Percentiles rank a stretch among this genome's conserved stretches.
Evolutionary conservation across 2,113 vertebrate genomes (phyloP).

Genomic region (Otis tarda): DNA sequence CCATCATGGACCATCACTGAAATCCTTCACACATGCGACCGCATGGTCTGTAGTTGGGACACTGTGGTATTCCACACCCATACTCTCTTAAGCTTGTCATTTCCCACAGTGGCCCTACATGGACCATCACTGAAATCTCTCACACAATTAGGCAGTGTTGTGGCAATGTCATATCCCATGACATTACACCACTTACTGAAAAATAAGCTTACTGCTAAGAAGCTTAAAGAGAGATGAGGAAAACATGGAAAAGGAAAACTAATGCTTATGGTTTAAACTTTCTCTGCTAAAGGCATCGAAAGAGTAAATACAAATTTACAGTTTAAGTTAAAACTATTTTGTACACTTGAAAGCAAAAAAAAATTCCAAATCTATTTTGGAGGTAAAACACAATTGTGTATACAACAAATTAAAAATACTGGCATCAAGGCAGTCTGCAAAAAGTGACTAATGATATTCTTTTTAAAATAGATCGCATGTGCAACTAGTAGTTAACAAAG

Average conservation of each 20-base stretch:
- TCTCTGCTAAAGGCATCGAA: neutral
- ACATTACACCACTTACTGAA: neutral
- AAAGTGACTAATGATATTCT: neutral
- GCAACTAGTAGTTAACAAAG: neutral
- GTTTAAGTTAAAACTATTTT: neutral
- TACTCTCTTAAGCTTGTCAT: too few relatives aligned
- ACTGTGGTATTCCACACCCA: too few relatives aligned
- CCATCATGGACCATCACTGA: too few relatives aligned
- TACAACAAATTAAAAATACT: neutral
- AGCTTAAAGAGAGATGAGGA: neutral
- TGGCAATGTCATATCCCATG: neutral
- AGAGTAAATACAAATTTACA: neutral
- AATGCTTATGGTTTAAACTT: neutral
- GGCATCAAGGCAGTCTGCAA: neutral
- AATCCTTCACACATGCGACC: too few relatives aligned
- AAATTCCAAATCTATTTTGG: neutral
- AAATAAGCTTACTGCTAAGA: neutral
- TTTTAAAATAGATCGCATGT: neutral
- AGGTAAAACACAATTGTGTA: neutral
- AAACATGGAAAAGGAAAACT: neutral
- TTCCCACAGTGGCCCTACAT: too few relatives aligned
- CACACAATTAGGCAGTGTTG: neutral
- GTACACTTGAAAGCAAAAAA: neutral
- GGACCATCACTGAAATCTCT: too few relatives aligned
- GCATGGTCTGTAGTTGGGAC: too few relatives aligned